Conservation (phyloP, 2,113 vertebrate species). For the Hypanus sabinus region DNA sequence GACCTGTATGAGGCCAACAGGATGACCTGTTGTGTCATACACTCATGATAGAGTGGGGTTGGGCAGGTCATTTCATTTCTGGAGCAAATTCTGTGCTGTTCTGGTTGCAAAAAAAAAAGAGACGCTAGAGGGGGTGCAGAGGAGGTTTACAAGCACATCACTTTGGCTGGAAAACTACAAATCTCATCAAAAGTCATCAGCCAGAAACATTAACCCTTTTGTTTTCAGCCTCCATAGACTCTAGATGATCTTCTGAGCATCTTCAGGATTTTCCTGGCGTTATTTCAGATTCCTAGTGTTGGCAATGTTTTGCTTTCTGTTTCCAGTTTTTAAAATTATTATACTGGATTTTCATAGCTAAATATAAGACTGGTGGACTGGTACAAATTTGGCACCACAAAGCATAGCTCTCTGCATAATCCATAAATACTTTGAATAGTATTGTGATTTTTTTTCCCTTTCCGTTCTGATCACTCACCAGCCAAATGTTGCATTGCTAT, state of each 20-base stretch:
- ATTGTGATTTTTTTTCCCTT: neutral
- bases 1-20: too few relatives aligned
- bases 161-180: too few relatives aligned
- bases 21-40: too few relatives aligned
- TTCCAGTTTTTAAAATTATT: neutral
- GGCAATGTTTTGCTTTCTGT: too few relatives aligned
- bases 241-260: neutral
- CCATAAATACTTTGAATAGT: neutral
- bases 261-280: neutral
- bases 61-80: too few relatives aligned
- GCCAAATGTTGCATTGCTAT: neutral
- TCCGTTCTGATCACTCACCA: neutral
- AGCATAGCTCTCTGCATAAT: neutral
- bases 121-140: too few relatives aligned
- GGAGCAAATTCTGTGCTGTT: too few relatives aligned
- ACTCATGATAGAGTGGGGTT: too few relatives aligned
- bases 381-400: neutral
- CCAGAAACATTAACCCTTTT: neutral
- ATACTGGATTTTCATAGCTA: neutral
- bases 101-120: too few relatives aligned
- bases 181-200: neutral
- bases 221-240: neutral
- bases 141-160: too few relatives aligned
- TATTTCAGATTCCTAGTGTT: too few relatives aligned
- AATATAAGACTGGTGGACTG: neutral